These are phyloP conservation scores for Acleris emargana DNA, from an alignment of 2,888 invertebrate genomes.

Conservation along the genomic window DNA sequence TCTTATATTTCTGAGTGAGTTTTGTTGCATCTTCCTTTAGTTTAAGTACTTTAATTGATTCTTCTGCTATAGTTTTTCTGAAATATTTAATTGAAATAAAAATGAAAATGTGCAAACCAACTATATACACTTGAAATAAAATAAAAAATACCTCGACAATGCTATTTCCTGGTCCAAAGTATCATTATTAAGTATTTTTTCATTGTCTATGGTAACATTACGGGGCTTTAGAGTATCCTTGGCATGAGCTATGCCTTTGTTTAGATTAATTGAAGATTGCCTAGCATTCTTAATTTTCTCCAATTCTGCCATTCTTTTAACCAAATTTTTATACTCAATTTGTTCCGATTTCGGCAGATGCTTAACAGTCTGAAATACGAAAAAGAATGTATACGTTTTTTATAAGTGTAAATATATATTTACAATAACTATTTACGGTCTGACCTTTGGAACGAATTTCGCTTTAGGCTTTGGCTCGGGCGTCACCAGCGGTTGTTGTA, in stretches of 20 bases:
- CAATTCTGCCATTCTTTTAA: constrained; percentile 77
- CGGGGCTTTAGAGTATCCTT: constrained; percentile 70
- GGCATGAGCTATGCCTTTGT: constrained; percentile 42
- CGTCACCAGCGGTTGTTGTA: constrained; percentile 49
- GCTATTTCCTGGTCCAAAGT: constrained; percentile 68
- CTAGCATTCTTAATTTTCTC: constrained; percentile 76
- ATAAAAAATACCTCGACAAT: constrained; percentile 61
- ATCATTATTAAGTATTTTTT: constrained; percentile 45
- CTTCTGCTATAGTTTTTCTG: constrained; percentile 77
- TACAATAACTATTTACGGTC: constrained; percentile 21
- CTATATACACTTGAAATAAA: constrained; percentile 6
- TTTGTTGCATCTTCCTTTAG: constrained; percentile 72
- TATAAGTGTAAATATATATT: background rate
- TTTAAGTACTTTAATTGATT: constrained; percentile 71
- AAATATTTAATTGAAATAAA: constrained; percentile 39
- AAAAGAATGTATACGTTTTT: too few species aligned
- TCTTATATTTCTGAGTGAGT: constrained; percentile 72
- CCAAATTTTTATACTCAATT: constrained; percentile 75
- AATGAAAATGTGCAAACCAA: background rate
- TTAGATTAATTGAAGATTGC: constrained; percentile 56
- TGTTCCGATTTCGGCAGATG: constrained; percentile 78
- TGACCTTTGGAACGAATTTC: constrained; percentile 76
- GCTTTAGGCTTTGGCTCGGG: constrained; percentile 54
- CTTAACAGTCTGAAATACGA: constrained; percentile 66
- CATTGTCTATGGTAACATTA: constrained; percentile 55